A percentile compares a stretch with the other conserved stretches of the same genome.
Conservation (phyloP, 2,888 invertebrate genomes). For the Tipula confusa region DNA sequence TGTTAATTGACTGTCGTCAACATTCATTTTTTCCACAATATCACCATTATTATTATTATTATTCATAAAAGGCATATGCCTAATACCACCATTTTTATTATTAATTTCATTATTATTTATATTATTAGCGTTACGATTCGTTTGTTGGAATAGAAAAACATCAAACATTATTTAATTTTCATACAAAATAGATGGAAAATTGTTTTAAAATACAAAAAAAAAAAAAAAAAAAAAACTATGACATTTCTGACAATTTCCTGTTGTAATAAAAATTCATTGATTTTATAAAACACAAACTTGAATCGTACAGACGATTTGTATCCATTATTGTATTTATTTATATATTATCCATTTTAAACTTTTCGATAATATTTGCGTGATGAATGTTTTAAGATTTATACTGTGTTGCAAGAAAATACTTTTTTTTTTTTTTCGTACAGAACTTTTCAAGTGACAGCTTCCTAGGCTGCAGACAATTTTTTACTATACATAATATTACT, state of each 20-base stretch:
- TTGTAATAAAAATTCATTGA: constrained; percentile 29
- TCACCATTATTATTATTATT: constrained; percentile 3
- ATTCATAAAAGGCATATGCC: constrained; percentile 25
- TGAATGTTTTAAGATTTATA: background rate
- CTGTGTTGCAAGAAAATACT: background rate
- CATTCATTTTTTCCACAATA: constrained; percentile 26
- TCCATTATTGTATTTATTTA: background rate
- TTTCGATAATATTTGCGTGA: background rate
- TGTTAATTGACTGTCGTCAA: background rate
- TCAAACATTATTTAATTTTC: constrained; percentile 27
- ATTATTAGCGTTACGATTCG: background rate
- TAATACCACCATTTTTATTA: constrained; percentile 27
- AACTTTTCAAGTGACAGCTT: constrained; percentile 25
- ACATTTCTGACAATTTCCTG: constrained; percentile 30
- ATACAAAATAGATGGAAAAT: background rate
- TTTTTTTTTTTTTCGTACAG: background rate
- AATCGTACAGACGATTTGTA: background rate
- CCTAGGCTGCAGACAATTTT: background rate
- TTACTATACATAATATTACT: background rate
- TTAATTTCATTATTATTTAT: background rate
- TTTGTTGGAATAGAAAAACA: constrained; percentile 26
- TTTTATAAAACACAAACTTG: constrained; percentile 17
- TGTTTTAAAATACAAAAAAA: background rate
- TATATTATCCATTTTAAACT: background rate
- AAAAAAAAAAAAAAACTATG: no score